phyloP scores from a whole-genome alignment of 2,888 invertebrate genomes.

The Hesperia comma region DNA sequence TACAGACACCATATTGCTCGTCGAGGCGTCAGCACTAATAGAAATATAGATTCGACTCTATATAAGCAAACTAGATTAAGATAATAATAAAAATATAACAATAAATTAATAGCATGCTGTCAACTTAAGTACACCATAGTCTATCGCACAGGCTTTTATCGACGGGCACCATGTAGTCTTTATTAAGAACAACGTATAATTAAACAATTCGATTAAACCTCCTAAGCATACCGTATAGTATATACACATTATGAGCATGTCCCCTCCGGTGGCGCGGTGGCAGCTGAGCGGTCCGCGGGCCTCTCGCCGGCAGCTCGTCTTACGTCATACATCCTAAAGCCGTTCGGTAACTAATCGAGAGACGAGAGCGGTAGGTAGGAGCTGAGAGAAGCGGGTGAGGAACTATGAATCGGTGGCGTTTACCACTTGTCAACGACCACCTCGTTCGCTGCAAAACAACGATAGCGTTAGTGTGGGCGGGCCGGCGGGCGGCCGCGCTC shows the following conservation, averaged over 20 bases:
- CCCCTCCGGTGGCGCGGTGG: slow-evolving; percentile 70
- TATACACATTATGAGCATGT: slow-evolving; percentile 83
- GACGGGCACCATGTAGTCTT: slow-evolving; percentile 84
- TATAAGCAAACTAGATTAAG: slow-evolving; percentile 82
- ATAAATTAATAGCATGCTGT: slow-evolving; percentile 81
- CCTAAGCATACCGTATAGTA: slow-evolving; percentile 82
- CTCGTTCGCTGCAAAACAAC: slow-evolving; percentile 88
- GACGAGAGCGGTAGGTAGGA: slow-evolving; percentile 66
- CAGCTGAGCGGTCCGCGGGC: slow-evolving; percentile 56
- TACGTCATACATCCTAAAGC: slow-evolving; percentile 56
- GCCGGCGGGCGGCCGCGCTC: slow-evolving; percentile 74
- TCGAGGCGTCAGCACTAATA: slow-evolving; percentile 83
- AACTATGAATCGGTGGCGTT: slow-evolving; percentile 79
- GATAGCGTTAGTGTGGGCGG: slow-evolving; percentile 71
- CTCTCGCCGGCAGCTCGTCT: slow-evolving; percentile 44
- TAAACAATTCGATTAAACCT: slow-evolving; percentile 82
- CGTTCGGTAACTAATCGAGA: slow-evolving; percentile 63
- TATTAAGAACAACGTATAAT: slow-evolving; percentile 79
- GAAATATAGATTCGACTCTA: slow-evolving; percentile 80
- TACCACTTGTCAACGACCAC: slow-evolving; percentile 89
- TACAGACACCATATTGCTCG: slow-evolving; percentile 84
- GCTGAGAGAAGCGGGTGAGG: slow-evolving; percentile 80
- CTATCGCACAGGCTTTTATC: slow-evolving; percentile 81
- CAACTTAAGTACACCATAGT: slow-evolving; percentile 83
- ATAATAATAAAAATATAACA: slow-evolving; percentile 82